Percentiles rank a stretch among this genome's conserved stretches.
These are phyloP conservation scores for Oncorhynchus kisutch DNA, from an alignment of 2,113 vertebrate genomes.

Conservation along the genomic window DNA sequence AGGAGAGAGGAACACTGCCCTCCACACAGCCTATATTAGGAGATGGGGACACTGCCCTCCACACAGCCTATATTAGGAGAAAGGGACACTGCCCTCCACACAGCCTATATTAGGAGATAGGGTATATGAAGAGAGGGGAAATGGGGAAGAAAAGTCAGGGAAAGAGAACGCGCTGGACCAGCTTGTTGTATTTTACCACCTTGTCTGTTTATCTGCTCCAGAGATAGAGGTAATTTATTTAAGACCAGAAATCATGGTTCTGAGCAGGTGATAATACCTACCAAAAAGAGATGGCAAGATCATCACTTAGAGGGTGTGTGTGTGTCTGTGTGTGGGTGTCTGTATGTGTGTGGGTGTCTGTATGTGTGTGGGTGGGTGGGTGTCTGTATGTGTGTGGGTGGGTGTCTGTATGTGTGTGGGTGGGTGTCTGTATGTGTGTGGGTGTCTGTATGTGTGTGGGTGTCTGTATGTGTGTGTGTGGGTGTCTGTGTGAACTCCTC, in stretches of 20 bases:
- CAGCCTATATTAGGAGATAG: too few species aligned
- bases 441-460: background rate
- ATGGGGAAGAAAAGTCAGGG: too few species aligned
- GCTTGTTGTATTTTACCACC: too few species aligned
- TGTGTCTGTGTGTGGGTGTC: background rate
- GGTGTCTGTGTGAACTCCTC: background rate
- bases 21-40: too few species aligned
- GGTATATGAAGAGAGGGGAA: too few species aligned
- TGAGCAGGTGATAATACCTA: slow-evolving; percentile 40
- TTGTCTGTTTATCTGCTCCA: slow-evolving; percentile 27
- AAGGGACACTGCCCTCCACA: too few species aligned
- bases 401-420: background rate
- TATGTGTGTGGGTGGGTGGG: background rate
- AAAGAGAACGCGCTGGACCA: too few species aligned
- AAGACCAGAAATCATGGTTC: slow-evolving; percentile 61
- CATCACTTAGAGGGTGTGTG: slow-evolving; percentile 16
- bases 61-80: too few species aligned
- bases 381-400: background rate
- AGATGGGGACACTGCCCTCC: too few species aligned
- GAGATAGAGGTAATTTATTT: slow-evolving; percentile 58
- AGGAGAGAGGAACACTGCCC: too few species aligned
- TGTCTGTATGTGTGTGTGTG: too few species aligned
- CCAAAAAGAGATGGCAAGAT: slow-evolving; percentile 34
- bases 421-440: background rate
- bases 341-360: background rate